Conservation (phyloP, 1,140 invertebrate species). For the Heliconius eleuchia region DNA sequence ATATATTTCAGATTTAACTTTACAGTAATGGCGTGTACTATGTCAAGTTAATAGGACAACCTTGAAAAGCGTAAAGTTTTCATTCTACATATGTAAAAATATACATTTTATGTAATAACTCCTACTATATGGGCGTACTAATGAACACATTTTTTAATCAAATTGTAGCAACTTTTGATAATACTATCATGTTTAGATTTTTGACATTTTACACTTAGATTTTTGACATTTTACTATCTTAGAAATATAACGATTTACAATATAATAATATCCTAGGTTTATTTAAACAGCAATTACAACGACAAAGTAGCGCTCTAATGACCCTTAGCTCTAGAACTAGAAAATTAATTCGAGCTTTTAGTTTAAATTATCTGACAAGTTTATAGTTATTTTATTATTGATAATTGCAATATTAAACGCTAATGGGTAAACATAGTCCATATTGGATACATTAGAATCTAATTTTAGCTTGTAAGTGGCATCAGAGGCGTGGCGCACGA, state of each 20-base stretch:
- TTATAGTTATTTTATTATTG: slow-evolving; percentile 13
- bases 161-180: too few relatives aligned
- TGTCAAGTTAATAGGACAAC: too few relatives aligned
- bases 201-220: too few relatives aligned
- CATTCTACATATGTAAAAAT: too few relatives aligned
- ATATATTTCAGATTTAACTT: too few relatives aligned
- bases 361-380: neutral
- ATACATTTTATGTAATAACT: too few relatives aligned
- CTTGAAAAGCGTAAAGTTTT: too few relatives aligned
- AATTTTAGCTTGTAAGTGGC: slow-evolving; percentile 25
- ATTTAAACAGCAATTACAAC: neutral
- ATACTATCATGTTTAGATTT: too few relatives aligned
- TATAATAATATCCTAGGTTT: neutral
- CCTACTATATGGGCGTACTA: too few relatives aligned
- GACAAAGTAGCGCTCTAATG: neutral
- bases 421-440: neutral
- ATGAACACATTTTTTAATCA: too few relatives aligned
- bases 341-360: neutral
- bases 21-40: too few relatives aligned
- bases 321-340: neutral
- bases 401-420: slow-evolving; percentile 10
- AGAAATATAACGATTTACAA: neutral
- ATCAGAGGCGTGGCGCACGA: slow-evolving; percentile 38
- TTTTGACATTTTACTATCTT: too few relatives aligned
- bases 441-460: slow-evolving; percentile 13